A percentile compares a stretch with the other conserved stretches of the same genome.
Conservation (phyloP, 2,113 vertebrate genomes). For the Salminus brasiliensis region DNA sequence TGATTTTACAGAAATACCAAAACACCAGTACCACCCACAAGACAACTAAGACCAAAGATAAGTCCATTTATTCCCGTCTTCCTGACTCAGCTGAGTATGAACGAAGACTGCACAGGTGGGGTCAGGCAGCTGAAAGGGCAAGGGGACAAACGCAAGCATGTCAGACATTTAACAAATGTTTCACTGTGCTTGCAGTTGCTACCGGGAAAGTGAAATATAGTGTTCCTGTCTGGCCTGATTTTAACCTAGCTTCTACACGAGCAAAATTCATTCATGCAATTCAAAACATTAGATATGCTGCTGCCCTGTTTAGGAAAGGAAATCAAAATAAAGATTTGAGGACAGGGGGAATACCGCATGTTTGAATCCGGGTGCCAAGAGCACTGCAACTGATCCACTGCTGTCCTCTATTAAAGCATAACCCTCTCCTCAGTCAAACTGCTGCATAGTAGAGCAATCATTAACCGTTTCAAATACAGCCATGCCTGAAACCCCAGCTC, state of each 20-base stretch:
- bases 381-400: constrained; percentile 7
- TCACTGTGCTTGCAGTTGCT: constrained; percentile 31
- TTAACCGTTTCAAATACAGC: constrained; percentile 51
- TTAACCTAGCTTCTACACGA: not conserved
- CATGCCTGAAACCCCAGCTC: constrained; percentile 41
- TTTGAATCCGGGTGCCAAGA: not conserved
- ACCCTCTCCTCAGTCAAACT: constrained; percentile 8
- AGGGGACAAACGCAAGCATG: constrained; percentile 57
- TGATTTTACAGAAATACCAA: not conserved
- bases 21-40: not conserved
- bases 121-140: constrained; percentile 47
- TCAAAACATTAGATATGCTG: constrained; percentile 6
- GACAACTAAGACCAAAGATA: not conserved
- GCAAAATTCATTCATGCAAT: not conserved
- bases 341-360: not conserved
- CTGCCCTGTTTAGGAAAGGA: not conserved
- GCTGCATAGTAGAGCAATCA: constrained; percentile 50
- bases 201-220: constrained; percentile 8
- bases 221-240: constrained; percentile 4
- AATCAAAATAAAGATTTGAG: constrained; percentile 13
- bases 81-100: not conserved
- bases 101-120: not conserved
- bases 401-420: constrained; percentile 28
- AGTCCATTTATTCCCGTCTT: not conserved
- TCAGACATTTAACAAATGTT: constrained; percentile 60